These are phyloP conservation scores for Chirona hameri DNA, from an alignment of 2,888 invertebrate species.

Conservation along the genomic window DNA sequence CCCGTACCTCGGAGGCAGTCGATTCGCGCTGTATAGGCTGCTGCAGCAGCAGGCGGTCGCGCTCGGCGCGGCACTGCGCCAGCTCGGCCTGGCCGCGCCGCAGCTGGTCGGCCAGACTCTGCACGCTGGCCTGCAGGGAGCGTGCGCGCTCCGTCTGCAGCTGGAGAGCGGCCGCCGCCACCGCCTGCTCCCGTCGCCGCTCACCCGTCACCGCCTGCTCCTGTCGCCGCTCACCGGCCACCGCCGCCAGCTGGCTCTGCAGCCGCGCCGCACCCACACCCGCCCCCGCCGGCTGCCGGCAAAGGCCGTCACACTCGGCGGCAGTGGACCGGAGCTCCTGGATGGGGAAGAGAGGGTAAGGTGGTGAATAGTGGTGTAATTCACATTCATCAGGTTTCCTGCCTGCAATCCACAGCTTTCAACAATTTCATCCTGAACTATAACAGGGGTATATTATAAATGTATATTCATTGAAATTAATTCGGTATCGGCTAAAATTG, in stretches of 20 bases:
- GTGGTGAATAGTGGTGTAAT: no score
- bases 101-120: background rate
- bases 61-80: background rate
- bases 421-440: no score
- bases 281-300: background rate
- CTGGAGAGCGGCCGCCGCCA: background rate
- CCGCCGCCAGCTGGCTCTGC: background rate
- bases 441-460: no score
- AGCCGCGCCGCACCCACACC: background rate
- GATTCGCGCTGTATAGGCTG: no score
- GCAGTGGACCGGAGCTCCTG: background rate
- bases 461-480: no score
- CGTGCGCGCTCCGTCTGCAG: slow-evolving; percentile 9
- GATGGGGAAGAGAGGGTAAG: background rate
- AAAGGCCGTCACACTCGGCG: background rate
- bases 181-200: background rate
- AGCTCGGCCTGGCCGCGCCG: background rate
- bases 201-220: background rate
- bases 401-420: no score
- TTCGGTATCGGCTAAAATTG: no score
- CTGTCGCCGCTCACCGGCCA: background rate
- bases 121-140: slow-evolving; percentile 8
- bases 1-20: no score
- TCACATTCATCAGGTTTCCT: no score
- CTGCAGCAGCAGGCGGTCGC: background rate